A percentile compares a stretch with the other conserved stretches of the same genome.
Conservation (phyloP, 2,113 vertebrate species). For the Lipotes vexillifer region DNA sequence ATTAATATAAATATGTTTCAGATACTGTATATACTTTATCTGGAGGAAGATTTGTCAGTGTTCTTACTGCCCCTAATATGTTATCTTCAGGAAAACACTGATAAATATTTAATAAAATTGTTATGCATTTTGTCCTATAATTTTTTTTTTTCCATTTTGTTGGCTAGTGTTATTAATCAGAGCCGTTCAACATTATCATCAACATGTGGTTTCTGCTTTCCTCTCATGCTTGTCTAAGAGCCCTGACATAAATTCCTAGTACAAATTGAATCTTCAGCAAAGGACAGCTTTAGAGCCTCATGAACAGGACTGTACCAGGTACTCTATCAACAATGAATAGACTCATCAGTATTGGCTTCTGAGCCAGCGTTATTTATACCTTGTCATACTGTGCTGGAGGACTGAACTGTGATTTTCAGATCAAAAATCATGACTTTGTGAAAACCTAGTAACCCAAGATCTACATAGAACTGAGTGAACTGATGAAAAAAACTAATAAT, state of each 20-base stretch:
- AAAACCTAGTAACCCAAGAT: background rate
- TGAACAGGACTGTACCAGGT: background rate
- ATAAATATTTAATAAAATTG: background rate
- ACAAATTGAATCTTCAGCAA: background rate
- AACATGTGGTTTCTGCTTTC: background rate
- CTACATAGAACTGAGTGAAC: background rate
- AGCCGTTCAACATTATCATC: background rate
- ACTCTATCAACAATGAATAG: background rate
- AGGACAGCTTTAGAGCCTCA: background rate
- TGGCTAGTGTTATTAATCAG: background rate
- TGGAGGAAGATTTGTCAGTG: background rate
- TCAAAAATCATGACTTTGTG: background rate
- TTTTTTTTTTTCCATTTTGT: background rate
- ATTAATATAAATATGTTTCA: background rate
- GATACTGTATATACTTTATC: background rate
- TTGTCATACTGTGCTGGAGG: background rate
- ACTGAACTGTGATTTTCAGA: background rate
- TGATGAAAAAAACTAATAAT: background rate
- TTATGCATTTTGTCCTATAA: background rate
- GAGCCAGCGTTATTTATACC: background rate
- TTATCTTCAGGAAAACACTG: background rate
- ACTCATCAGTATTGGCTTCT: background rate
- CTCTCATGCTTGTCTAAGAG: background rate
- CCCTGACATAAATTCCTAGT: background rate
- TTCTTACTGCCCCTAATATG: background rate